Evolutionary conservation across 2,797 vertebrate species (phyloP).

Genomic region (Esox masquinongy): DNA sequence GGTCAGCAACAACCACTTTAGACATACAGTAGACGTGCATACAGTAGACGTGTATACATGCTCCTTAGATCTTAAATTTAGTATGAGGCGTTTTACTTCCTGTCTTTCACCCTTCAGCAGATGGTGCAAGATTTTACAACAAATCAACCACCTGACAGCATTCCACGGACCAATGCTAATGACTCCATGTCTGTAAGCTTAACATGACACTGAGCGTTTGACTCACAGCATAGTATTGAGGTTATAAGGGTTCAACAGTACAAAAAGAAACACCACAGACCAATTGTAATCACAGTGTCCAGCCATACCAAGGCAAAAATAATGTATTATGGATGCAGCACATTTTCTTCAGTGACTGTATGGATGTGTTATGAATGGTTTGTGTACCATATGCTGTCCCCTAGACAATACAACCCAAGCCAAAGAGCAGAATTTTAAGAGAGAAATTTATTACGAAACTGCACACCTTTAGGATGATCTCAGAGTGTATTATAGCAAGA

Average conservation of each 20-base stretch:
- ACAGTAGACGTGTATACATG: too few relatives aligned
- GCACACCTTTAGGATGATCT: background rate
- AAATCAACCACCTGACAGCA: background rate
- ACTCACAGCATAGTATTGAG: background rate
- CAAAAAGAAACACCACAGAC: background rate
- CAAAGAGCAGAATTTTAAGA: background rate
- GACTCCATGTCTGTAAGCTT: background rate
- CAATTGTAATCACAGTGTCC: background rate
- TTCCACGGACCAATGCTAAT: background rate
- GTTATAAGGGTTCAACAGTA: background rate
- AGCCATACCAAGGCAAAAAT: slow-evolving; percentile 3
- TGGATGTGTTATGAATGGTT: background rate
- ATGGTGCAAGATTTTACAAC: background rate
- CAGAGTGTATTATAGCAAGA: background rate
- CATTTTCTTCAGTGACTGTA: background rate
- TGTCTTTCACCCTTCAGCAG: background rate
- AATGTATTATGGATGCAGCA: background rate
- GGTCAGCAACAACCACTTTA: background rate
- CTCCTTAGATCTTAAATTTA: background rate
- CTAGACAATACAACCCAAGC: background rate
- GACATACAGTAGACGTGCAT: background rate
- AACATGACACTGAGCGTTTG: background rate
- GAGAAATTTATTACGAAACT: background rate
- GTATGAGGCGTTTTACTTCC: slow-evolving; percentile 3
- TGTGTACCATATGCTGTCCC: background rate